Evolutionary conservation across 2,888 invertebrate genomes (phyloP), one percentile per base, ranked within the genome.

Genomic region (Liodrosophila aerea): DNA sequence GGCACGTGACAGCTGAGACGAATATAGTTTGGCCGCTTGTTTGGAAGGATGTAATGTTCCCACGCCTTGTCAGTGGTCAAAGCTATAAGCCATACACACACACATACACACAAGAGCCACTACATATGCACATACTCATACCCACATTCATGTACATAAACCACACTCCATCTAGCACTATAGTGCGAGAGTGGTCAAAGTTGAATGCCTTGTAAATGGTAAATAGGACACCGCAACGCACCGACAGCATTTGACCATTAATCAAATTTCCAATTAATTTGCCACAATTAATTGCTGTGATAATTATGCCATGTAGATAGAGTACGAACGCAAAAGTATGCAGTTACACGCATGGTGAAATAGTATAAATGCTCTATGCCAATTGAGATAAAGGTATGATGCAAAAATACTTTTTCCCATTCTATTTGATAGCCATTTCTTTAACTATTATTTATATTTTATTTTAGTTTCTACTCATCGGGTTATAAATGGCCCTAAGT

Each of bases 231-330:
- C 73, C 70, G 62, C 73, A 81, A 58, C 66, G 56, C 60, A 54
- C 44, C 59, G 51, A 57, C 69, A 68, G 40, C 66, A 68, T 65
- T 59, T 63, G 66, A 58, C 64, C 76, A 82, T 86, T 82, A 82
- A 82, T 86, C 85, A 86, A 85, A 78, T 83, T 71, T 83, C 76
- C 80, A 83, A 82, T 82, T 86, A 83, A 78, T 86, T 78, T 82
- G 71, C 73, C 80, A 83, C 85, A 86, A 82, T 78, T 85, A 82
- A 82, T 82, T 82, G 83, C 76, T 59, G 63, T 62, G 80, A 80
- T 75, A 82, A 86, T 82, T 82, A 78, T 57, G 65, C 33, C 11
- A 4, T 59, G 56, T 44, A 41, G 31, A 3, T 33, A 54, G 54
- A 54, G 34, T 36, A 13, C 22, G 22, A 4, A 4, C 5, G 22